Evolutionary conservation across 2,797 vertebrate species (phyloP).

Genomic region (Aeoliscus strigatus): DNA sequence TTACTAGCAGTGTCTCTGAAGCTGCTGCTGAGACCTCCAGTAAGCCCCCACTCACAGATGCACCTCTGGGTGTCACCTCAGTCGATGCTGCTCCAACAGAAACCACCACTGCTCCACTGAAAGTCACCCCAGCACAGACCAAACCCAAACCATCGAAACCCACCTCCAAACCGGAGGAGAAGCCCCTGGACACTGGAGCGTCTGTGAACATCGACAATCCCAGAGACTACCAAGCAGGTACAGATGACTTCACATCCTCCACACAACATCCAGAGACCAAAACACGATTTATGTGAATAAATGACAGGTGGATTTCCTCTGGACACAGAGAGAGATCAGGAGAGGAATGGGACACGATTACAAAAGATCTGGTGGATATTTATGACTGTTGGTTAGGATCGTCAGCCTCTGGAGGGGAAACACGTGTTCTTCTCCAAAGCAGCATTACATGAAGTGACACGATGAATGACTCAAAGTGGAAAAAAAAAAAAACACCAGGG

Average conservation of each 20-base stretch:
- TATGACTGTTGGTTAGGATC: too few species aligned
- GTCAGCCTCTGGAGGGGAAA: too few species aligned
- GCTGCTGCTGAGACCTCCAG: too few species aligned
- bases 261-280: background rate
- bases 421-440: too few species aligned
- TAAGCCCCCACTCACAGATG: conserved; percentile 1
- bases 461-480: too few species aligned
- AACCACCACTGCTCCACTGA: conserved; percentile 5
- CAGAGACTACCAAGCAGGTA: conserved; percentile 66
- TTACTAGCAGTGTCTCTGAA: conserved; percentile 4
- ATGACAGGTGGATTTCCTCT: background rate
- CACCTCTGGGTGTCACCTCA: background rate
- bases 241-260: background rate
- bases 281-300: background rate
- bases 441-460: too few species aligned
- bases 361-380: too few species aligned
- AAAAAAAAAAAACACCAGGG: too few species aligned
- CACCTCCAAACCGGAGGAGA: conserved; percentile 27
- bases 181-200: conserved; percentile 18
- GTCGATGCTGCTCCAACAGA: background rate
- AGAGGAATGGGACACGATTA: too few species aligned
- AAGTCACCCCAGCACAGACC: conserved; percentile 2
- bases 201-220: conserved; percentile 4
- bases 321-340: too few species aligned
- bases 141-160: conserved; percentile 8